phyloP scores from a whole-genome alignment of 2,797 vertebrate genomes.

The Peromyscus attwateri region DNA sequence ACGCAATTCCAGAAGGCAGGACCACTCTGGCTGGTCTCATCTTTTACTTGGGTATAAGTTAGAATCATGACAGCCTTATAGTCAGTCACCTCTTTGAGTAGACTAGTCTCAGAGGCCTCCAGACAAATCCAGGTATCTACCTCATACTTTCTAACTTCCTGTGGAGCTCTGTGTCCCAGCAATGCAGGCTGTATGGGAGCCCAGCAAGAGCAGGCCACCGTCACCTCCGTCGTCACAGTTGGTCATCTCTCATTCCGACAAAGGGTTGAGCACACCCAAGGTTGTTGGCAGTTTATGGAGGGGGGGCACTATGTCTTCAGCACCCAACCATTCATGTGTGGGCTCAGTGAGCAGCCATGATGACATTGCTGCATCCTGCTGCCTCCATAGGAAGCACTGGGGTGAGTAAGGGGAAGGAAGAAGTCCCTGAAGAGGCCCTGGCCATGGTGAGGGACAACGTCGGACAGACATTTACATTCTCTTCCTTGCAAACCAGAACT shows the following conservation, averaged over 20 bases:
- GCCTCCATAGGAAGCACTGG: neutral
- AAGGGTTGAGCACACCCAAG: neutral
- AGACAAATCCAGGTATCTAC: neutral
- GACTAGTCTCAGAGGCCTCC: neutral
- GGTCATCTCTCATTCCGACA: slow-evolving; percentile 1
- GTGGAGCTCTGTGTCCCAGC: neutral
- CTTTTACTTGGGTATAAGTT: neutral
- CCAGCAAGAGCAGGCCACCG: neutral
- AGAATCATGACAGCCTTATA: neutral
- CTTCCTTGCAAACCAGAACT: neutral
- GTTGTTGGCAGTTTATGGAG: neutral
- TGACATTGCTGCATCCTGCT: neutral
- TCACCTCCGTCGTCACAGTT: neutral
- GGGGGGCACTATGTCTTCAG: neutral
- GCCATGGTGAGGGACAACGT: neutral
- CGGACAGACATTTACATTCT: neutral
- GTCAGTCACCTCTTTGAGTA: slow-evolving; percentile 34
- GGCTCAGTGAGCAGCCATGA: neutral
- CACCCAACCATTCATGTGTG: neutral
- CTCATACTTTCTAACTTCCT: neutral
- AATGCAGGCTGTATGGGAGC: neutral
- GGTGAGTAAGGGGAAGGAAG: neutral
- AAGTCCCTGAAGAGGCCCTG: neutral
- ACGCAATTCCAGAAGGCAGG: neutral
- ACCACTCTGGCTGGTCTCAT: neutral